Conservation (phyloP, 2,888 invertebrate species). For the Ctenicera cuprea region DNA sequence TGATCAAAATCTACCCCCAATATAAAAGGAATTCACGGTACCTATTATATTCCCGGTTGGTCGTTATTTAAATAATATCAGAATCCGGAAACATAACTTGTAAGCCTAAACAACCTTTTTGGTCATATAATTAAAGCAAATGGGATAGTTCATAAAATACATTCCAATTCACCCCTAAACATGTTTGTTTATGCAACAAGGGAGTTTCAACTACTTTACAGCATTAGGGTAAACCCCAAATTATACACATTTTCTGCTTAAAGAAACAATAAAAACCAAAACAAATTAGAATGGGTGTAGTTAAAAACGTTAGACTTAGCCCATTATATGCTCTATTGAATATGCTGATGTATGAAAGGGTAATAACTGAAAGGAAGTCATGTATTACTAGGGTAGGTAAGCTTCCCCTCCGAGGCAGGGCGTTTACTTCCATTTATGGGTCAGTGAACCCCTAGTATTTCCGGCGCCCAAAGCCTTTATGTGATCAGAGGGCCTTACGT, state of each 20-base stretch:
- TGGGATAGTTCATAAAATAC: too few relatives aligned
- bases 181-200: too few relatives aligned
- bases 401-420: slow-evolving; percentile 28
- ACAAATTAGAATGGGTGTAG: background rate
- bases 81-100: too few relatives aligned
- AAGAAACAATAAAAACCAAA: background rate
- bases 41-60: too few relatives aligned
- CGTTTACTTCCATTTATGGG: slow-evolving; percentile 35
- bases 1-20: too few relatives aligned
- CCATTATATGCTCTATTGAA: slow-evolving; percentile 21
- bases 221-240: slow-evolving; percentile 1
- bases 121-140: too few relatives aligned
- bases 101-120: too few relatives aligned
- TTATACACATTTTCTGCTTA: background rate
- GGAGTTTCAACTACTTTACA: background rate
- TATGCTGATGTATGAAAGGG: slow-evolving; percentile 22
- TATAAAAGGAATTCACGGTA: too few relatives aligned
- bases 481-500: slow-evolving; percentile 15
- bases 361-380: slow-evolving; percentile 40
- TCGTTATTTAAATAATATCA: too few relatives aligned
- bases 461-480: slow-evolving; percentile 28
- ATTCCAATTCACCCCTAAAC: too few relatives aligned
- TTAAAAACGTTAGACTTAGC: slow-evolving; percentile 7
- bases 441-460: slow-evolving; percentile 34
- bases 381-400: slow-evolving; percentile 22